Base-by-base conservation (phyloP, 2,888 invertebrate genomes). In the Scelioninae gen. 2 region DNA sequence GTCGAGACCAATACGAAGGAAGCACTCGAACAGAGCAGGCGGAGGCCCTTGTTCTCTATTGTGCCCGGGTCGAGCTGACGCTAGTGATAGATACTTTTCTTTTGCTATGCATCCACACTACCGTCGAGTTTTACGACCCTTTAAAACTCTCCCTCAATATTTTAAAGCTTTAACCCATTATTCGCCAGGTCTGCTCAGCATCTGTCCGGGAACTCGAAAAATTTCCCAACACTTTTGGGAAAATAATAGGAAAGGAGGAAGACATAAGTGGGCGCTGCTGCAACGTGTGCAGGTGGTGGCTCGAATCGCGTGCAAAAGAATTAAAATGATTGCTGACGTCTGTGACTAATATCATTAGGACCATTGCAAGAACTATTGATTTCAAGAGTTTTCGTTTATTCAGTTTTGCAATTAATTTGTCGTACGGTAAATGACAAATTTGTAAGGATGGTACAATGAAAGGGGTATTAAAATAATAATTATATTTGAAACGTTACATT, bases 41-140 rank as follows among this genome's bases (percentile, higher is more conserved):
- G 70, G 74, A 76, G 76, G 74, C 79, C 75, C 83, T 83, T 81
- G 82, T 82, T 77, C 78, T 79, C 81, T 78, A 83, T 83, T 83
- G 82, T 83, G 72, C 77, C 75, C 63, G 67, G 78, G 73, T 79
- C 74, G 75, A 83, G 83, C 83, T 83, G 83, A 83, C 83, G 83
- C 77, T 73, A 78, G 78, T 81, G 83, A 83, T 83, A 83, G 81
- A 82, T 81, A 82, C 79, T 73, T 73, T 61, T 75, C 64, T 57
- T 58, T 63, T 43, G 28, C 70, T 39, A 2, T 9, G 28, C 58
- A 43, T 45, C 58, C 18, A 53, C 46, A 13, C 41, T 52, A 25
- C 16, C 35, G 35, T n/a, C 35, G 31, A 45, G 39, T 48, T 65
- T 55, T 22, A 48, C 55, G 33, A 57, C 16, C 60, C 46, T 39